Evolutionary conservation across 2,797 vertebrate genomes (phyloP).

Genomic region (Melanotaenia trifasciata): DNA sequence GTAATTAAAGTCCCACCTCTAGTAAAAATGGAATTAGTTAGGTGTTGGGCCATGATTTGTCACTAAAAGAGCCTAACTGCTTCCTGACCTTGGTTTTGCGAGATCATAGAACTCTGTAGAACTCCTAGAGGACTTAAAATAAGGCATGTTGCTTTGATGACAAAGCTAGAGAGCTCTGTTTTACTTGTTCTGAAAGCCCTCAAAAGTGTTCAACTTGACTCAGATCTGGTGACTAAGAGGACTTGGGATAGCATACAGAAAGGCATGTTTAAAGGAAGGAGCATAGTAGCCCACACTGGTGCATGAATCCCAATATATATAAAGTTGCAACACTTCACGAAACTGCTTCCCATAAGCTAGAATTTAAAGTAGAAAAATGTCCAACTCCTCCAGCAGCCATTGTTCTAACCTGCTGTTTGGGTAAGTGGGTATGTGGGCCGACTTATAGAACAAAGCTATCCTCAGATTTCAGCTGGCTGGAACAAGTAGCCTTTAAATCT

Average conservation of each 20-base stretch:
- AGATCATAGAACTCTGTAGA: too few relatives aligned
- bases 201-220: not conserved
- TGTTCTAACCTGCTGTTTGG: constrained; percentile 26
- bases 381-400: constrained; percentile 19
- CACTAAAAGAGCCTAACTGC: too few relatives aligned
- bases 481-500: constrained; percentile 48
- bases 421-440: constrained; percentile 43
- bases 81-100: too few relatives aligned
- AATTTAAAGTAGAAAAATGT: constrained; percentile 27
- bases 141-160: not conserved
- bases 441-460: constrained; percentile 46
- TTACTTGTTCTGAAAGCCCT: not conserved
- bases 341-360: constrained; percentile 24
- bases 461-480: constrained; percentile 35
- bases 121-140: too few relatives aligned
- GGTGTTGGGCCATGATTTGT: too few relatives aligned
- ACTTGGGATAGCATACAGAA: constrained; percentile 19
- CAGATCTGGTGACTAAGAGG: not conserved
- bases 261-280: constrained; percentile 22
- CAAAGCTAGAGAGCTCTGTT: too few relatives aligned
- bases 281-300: constrained; percentile 17
- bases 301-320: constrained; percentile 18
- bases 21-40: too few relatives aligned
- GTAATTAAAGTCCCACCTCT: too few relatives aligned
- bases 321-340: constrained; percentile 25